Base-by-base conservation (phyloP, 2,113 vertebrate genomes). In the Phalacrocorax pelagicus region DNA sequence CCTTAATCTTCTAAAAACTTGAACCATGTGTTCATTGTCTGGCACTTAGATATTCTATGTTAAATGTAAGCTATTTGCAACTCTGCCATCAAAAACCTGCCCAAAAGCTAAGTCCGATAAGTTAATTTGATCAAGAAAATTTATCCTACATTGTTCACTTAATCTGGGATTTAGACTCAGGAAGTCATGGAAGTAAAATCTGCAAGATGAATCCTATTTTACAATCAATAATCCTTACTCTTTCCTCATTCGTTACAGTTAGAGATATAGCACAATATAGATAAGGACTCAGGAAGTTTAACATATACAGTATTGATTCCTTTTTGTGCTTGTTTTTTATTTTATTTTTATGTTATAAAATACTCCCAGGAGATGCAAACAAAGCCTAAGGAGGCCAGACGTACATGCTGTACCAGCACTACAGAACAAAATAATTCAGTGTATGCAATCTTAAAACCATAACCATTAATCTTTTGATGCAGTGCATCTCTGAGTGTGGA, bases 321-420 rank as follows among this genome's bases (percentile, higher is more conserved):
- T 75, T 73, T 94, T 96, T 94, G 88, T 72, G 40, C 36, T 47
- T 88, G 16, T 94, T 97, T 92, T 95, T 74, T 88, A 69, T 96
- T 96, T 97, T 96, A 75, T 88, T 96, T 92, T 88, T 94, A 42
- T 81, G 42, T 87, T 90, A 78, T 71, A 69, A 97, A 94, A 95
- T 72, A 82, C 67, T 96, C 87, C 83, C 71, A n/a, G 65, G 91
- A 92, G 70, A 94, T 49, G 34, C 42, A 86, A 74, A 88, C 81
- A 95, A 91, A 83, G 40, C 94, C 86, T 87, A 88, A 44, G 55
- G 46, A 96, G 54, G 38, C 22, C 83, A 96, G 93, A 85, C 15
- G n/a, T 34, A 73, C 57, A 84, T 82, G 92, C 91, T 94, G 89
- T 77, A 97, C 47, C 67, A 96, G 74, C 85, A 95, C 83, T 92